These are phyloP conservation scores for Neotoma lepida DNA, from an alignment of 2,113 vertebrate species.

Conservation along the genomic window DNA sequence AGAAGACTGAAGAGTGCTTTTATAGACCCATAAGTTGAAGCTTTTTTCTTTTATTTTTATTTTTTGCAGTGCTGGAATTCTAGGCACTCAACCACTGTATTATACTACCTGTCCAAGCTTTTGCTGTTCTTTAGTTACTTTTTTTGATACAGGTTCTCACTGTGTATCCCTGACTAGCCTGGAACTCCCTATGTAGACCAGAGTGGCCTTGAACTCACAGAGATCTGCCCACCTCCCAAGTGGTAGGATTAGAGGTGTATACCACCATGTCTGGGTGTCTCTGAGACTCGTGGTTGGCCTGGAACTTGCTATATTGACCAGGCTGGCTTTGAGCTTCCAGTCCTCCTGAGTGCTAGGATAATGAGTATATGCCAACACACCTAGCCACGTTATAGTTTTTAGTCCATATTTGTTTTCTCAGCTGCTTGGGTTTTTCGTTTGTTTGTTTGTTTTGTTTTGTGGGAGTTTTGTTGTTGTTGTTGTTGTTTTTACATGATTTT, in stretches of 20 bases:
- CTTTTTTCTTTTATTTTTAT: not conserved
- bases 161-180: not conserved
- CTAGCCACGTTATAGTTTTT: not conserved
- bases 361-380: not conserved
- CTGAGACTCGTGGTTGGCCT: not conserved
- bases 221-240: not conserved
- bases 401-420: not conserved
- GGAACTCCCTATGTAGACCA: not conserved
- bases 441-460: not conserved
- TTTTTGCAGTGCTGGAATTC: not conserved
- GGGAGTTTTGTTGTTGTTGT: not conserved
- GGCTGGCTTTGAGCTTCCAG: not conserved
- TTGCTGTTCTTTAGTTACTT: not conserved
- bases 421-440: not conserved
- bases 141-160: not conserved
- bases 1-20: accelerated
- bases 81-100: too few species aligned
- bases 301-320: not conserved
- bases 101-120: not conserved
- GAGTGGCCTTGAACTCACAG: not conserved
- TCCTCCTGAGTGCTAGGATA: not conserved
- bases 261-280: not conserved
- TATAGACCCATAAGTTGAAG: accelerated
- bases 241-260: not conserved
- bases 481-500: not conserved